A percentile compares a stretch with the other conserved stretches of the same genome.
Conservation (phyloP, 37 sponge, comb jelly and placozoan genomes). For the Cliona cf. orientalis region DNA sequence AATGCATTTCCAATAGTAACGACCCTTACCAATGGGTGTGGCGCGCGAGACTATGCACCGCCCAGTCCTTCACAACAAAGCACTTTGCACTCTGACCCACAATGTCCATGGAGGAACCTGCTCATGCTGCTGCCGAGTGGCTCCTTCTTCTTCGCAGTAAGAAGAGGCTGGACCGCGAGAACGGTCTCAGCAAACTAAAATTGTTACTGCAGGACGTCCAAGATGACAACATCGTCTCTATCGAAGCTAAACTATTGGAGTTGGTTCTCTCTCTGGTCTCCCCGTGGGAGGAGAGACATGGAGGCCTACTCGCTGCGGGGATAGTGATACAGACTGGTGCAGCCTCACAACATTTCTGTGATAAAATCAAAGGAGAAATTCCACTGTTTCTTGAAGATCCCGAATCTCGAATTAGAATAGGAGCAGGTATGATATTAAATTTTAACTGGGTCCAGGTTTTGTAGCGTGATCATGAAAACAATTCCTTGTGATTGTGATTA, state of each 20-base stretch:
- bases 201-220: constrained; percentile 1
- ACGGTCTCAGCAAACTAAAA: constrained; percentile 48
- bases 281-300: constrained; percentile 72
- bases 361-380: constrained; percentile 17
- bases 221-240: background rate
- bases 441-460: too few species aligned
- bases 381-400: constrained; percentile 57
- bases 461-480: too few species aligned
- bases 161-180: constrained; percentile 74
- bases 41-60: too few species aligned
- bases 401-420: constrained; percentile 64
- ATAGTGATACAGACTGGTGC: constrained; percentile 7
- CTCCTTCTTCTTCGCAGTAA: constrained; percentile 52
- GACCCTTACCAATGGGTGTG: too few species aligned
- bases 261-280: background rate
- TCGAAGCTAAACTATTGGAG: background rate
- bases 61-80: too few species aligned
- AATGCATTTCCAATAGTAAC: too few species aligned
- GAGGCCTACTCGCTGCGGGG: constrained; percentile 53
- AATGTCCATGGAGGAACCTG: too few species aligned
- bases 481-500: too few species aligned
- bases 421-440: constrained; percentile 55
- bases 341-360: background rate
- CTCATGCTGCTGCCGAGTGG: too few species aligned
- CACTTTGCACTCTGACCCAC: too few species aligned